phyloP scores from a whole-genome alignment of 2,797 vertebrate genomes.

The Acipenser ruthenus region DNA sequence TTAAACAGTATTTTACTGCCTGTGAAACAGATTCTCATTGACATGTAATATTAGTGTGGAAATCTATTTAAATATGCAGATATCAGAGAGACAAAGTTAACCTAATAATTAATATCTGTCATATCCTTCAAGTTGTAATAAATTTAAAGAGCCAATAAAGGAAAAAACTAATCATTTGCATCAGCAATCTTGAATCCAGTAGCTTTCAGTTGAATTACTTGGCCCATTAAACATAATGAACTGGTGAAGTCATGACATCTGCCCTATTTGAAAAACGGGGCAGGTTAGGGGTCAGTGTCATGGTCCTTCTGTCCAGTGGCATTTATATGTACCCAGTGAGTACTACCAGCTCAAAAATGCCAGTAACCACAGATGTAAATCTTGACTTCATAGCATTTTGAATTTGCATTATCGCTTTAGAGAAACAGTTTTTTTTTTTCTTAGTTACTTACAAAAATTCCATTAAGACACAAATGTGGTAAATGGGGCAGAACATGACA shows the following conservation, averaged over 20 bases:
- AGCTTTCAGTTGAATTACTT: background rate
- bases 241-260: background rate
- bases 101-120: background rate
- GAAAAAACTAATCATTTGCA: background rate
- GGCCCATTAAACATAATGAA: background rate
- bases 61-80: too few species aligned
- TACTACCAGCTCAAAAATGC: background rate
- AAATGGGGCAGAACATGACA: constrained; percentile 21
- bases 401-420: constrained; percentile 8
- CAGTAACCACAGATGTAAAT: too few species aligned
- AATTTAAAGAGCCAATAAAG: background rate
- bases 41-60: too few species aligned
- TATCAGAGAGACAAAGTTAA: too few species aligned
- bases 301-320: too few species aligned
- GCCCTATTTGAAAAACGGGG: background rate
- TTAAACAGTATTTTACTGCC: too few species aligned
- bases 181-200: background rate
- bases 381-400: background rate
- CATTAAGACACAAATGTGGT: constrained; percentile 6
- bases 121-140: constrained; percentile 1
- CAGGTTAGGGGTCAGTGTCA: background rate
- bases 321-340: background rate
- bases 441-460: background rate
- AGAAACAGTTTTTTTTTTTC: too few species aligned
- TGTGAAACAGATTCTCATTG: too few species aligned